Base-by-base conservation (phyloP, 2,797 vertebrate species). In the Hippoglossus hippoglossus region DNA sequence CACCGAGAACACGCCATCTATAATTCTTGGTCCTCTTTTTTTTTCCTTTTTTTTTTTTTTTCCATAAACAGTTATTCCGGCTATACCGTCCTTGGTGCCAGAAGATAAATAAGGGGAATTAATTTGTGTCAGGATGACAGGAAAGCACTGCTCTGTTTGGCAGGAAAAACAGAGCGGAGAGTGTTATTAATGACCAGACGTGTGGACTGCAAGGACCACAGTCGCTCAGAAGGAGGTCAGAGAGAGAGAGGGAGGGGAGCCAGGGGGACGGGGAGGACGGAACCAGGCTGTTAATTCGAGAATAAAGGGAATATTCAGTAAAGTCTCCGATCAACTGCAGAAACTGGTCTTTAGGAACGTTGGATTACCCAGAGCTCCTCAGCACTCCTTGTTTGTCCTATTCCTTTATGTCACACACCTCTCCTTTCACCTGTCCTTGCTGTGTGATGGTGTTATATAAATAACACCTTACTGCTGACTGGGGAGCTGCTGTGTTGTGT, bases 21-120 rank as follows among this genome's bases (percentile, higher is more conserved):
- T 93, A 89, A 90, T 92, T 94, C 89, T 82, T 90, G 71, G 75
- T 89, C 67, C 26, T 53, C 25, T 53, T 86, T 79, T 55, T 93
- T n/a, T 18, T 16, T 12, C n/a, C n/a, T n/a, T n/a, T n/a, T n/a
- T n/a, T 89, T 85, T 78, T n/a, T 18, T 16, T 12, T 21, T 53
- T 79, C 86, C 79, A 82, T 89, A 92, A 92, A 91, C 81, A 83
- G 75, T 93, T 89, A 91, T 91, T 94, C 91, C 74, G 91, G 63
- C 53, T 65, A 79, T 81, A 92, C 89, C 79, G 91, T 90, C 84
- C 81, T 94, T 91, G 87, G 82, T 85, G 80, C 83, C 80, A 81
- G 85, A 92, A 92, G 89, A 94, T 89, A 94, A 94, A 94, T 94
- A 94, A 93, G 87, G 87, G 80, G 90, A 94, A 94, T 95, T 92